Conservation (phyloP, 2,113 vertebrate species). For the Aegotheles bennettii region DNA sequence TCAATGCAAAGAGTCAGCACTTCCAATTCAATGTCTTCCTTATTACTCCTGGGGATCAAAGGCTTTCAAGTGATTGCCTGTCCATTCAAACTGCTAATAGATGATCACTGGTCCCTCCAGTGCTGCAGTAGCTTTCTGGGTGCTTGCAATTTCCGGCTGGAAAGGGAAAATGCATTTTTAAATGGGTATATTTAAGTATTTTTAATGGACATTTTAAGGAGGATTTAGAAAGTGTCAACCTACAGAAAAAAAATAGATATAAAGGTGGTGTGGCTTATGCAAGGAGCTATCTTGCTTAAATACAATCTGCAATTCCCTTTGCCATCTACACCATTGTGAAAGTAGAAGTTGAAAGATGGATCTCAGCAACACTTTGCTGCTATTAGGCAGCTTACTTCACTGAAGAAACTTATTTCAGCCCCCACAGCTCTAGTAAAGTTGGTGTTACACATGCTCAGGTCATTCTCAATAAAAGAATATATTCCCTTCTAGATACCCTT, state of each 20-base stretch:
- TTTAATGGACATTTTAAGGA: not conserved
- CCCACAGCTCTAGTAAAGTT: not conserved
- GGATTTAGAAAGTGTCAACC: not conserved
- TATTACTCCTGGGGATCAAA: slow-evolving; percentile 39
- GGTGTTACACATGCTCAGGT: not conserved
- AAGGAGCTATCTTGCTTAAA: not conserved
- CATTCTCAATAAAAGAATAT: slow-evolving; percentile 27
- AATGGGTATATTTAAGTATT: not conserved
- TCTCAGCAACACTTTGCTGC: not conserved
- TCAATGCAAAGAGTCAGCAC: slow-evolving; percentile 25
- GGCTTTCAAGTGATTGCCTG: slow-evolving; percentile 6
- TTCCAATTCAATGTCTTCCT: slow-evolving; percentile 35
- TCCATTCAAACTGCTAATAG: not conserved
- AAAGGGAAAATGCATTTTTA: not conserved
- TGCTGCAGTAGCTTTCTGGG: not conserved
- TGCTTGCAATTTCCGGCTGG: not conserved
- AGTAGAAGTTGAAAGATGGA: not conserved
- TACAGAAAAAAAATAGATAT: not conserved
- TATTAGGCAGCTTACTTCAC: not conserved
- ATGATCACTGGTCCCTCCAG: not conserved
- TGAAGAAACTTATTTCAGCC: not conserved
- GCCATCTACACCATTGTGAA: not conserved
- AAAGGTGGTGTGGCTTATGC: not conserved
- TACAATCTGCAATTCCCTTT: not conserved
- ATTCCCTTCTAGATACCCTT: slow-evolving; percentile 25